These are phyloP conservation scores for Brachionus sp. DNA, from an alignment of 1,140 invertebrate genomes.

Conservation along the genomic window DNA sequence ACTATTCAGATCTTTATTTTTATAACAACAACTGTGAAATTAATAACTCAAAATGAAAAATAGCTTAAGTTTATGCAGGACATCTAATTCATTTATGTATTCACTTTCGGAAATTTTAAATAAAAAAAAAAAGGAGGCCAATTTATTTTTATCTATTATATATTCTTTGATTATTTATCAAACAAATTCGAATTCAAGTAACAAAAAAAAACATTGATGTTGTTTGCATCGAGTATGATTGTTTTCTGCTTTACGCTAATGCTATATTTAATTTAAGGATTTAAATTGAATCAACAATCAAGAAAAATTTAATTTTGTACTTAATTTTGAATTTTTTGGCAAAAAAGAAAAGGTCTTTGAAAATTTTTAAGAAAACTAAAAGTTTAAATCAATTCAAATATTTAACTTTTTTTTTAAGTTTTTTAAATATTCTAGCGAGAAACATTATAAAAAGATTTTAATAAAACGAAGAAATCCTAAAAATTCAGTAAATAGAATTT, in stretches of 20 bases:
- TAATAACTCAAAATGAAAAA: background rate
- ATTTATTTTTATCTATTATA: background rate
- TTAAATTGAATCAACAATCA: background rate
- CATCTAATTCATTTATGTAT: background rate
- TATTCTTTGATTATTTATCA: background rate
- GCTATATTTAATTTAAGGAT: background rate
- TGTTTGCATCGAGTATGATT: background rate
- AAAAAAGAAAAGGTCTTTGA: constrained; percentile 1
- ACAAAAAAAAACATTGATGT: background rate
- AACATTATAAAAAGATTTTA: constrained; percentile 24
- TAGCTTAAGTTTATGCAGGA: background rate
- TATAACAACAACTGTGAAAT: background rate
- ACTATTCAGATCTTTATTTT: background rate
- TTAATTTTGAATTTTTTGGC: background rate
- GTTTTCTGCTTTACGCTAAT: background rate
- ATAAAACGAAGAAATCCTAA: constrained; percentile 11
- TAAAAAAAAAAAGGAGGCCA: background rate
- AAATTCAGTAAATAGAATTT: constrained; percentile 22
- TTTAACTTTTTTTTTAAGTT: constrained; percentile 9
- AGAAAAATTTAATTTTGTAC: background rate
- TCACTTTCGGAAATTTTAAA: background rate
- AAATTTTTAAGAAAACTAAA: background rate
- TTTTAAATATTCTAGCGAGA: background rate
- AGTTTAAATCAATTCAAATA: constrained; percentile 21
- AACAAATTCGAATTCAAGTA: background rate